These are phyloP conservation scores for Luscinia luscinia DNA, from an alignment of 2,797 vertebrate species.

Conservation along the genomic window DNA sequence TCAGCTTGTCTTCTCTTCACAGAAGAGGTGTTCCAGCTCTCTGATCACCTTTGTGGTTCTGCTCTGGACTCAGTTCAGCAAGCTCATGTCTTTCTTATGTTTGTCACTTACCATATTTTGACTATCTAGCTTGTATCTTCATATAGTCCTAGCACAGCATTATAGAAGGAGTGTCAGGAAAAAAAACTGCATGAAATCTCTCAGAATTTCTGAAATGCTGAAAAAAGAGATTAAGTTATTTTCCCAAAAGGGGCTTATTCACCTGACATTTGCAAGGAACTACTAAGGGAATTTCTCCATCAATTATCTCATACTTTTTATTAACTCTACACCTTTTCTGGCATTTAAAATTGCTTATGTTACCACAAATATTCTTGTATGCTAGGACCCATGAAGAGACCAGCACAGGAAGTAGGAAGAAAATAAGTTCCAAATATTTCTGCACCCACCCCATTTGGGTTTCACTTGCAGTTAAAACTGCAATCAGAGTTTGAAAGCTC, in stretches of 20 bases:
- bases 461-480: not conserved
- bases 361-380: not conserved
- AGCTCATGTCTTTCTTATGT: not conserved
- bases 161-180: not conserved
- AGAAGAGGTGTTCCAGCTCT: not conserved
- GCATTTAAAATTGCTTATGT: not conserved
- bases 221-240: not conserved
- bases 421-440: not conserved
- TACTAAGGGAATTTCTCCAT: not conserved
- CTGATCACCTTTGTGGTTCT: not conserved
- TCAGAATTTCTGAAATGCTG: not conserved
- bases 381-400: not conserved
- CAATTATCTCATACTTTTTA: not conserved
- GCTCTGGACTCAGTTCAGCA: not conserved
- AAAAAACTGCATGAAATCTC: not conserved
- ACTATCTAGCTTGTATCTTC: not conserved
- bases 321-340: not conserved
- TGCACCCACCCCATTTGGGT: fast-evolving
- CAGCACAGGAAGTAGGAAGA: not conserved
- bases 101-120: not conserved
- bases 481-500: not conserved
- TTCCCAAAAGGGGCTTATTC: not conserved
- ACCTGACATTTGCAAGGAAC: not conserved
- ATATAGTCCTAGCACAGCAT: not conserved
- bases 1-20: not conserved